Evolutionary conservation across 2,888 invertebrate species (phyloP).

Genomic region (Tenthredo notha): DNA sequence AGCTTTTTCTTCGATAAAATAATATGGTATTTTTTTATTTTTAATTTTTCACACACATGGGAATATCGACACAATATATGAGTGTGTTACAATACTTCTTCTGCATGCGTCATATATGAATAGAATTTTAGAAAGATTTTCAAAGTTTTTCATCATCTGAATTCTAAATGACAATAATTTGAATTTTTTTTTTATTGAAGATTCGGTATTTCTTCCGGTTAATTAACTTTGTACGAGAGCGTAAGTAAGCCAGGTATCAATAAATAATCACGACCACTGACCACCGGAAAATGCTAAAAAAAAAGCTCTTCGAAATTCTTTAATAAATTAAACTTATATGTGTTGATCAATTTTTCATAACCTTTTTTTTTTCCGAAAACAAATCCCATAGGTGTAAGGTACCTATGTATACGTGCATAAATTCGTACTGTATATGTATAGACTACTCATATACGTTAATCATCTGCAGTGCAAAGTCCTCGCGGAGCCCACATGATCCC

Average conservation of each 20-base stretch:
- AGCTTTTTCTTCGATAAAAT: background rate
- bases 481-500: slow-evolving; percentile 55
- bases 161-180: background rate
- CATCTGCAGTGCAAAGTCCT: slow-evolving; percentile 19
- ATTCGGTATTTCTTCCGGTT: background rate
- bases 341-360: background rate
- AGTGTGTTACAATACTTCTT: background rate
- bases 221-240: background rate
- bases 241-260: background rate
- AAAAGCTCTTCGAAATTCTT: background rate
- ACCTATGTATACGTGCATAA: background rate
- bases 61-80: background rate
- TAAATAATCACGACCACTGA: background rate
- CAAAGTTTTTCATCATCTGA: background rate
- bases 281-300: background rate
- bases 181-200: no score
- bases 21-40: background rate
- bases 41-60: background rate
- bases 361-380: background rate
- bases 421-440: background rate
- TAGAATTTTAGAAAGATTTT: background rate
- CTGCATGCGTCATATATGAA: no score
- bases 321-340: slow-evolving; percentile 7
- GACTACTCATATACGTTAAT: background rate
- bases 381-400: slow-evolving; percentile 8